Base-by-base conservation (phyloP, 1,140 invertebrate genomes). In the Macrostomum lignano region DNA sequence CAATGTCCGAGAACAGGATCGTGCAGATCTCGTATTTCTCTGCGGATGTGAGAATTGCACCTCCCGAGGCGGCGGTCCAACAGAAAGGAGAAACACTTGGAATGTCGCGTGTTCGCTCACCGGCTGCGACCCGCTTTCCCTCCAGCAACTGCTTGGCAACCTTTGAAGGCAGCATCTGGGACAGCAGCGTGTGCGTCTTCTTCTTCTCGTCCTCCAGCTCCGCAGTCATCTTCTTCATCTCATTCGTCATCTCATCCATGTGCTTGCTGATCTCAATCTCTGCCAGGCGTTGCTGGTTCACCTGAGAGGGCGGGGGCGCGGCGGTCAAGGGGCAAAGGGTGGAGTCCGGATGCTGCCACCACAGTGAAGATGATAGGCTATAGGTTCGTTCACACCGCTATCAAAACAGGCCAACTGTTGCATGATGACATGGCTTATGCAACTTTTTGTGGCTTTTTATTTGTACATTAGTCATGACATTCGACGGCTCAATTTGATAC, bases 1-100 rank as follows among this genome's bases (percentile, higher is more conserved):
- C 58, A 11, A 61, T 59, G 36, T 61, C 58, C 14, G 52, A 56
- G 41, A 61, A 61, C 17, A 61, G 39, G 17, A 62, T 47, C 1
- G 58, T 62, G 7, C 54, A 52, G 10, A 48, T 41, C 9, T 47
- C 40, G 41, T 59, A 61, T 37, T 60, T 60, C 31, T 49, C 52
- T 55, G 40, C 21, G 44, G n/a, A 46, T 20, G 13, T 29, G 25
- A 29, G 23, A 33, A 19, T 17, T 7, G 13, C 14, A 25, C 28
- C 17, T 38, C n/a, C 20, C 25, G 15, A 21, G 31, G 36, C 9
- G 17, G 25, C 32, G 28, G 26, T 36, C 26, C 11, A 30, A 9
- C 6, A 35, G 3, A 13, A 11, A 11, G 34, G 2, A 36, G 14
- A 19, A 33, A 7, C 11, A 33, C n/a, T n/a, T n/a, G n/a, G n/a